phyloP scores from a whole-genome alignment of 2,797 vertebrate species.

The Tenualosa ilisha region DNA sequence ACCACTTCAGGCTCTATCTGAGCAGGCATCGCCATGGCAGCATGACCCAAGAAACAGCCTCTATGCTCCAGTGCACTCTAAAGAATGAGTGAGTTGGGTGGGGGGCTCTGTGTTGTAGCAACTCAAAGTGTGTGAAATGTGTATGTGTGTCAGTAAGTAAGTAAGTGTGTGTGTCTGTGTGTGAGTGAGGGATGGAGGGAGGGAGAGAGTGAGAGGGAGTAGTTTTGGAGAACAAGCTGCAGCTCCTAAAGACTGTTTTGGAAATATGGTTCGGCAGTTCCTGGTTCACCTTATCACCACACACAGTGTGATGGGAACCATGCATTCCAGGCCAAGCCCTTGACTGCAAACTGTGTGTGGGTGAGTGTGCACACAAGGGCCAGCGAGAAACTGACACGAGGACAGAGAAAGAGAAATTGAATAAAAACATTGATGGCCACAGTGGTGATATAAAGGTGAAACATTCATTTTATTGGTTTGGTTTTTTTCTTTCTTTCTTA shows the following conservation, averaged over 20 bases:
- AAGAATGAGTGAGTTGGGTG: constrained; percentile 47
- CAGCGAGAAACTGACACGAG: neutral
- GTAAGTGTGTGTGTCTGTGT: neutral
- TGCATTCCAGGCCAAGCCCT: constrained; percentile 8
- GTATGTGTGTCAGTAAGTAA: neutral
- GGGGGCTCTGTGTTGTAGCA: neutral
- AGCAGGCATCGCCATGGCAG: constrained; percentile 68
- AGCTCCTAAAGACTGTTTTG: neutral
- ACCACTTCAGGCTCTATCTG: constrained; percentile 61
- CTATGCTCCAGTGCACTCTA: constrained; percentile 68
- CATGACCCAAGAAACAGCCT: constrained; percentile 62
- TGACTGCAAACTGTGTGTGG: constrained; percentile 15
- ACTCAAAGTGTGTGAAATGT: constrained; percentile 18
- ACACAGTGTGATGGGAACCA: neutral
- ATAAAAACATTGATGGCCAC: constrained; percentile 15
- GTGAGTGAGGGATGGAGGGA: neutral
- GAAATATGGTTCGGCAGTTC: constrained; percentile 1
- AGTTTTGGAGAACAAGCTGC: neutral
- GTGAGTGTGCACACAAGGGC: neutral
- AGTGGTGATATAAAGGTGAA: constrained; percentile 59
- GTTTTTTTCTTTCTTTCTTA: constrained; percentile 71
- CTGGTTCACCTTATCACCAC: constrained; percentile 22
- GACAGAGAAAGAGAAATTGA: constrained; percentile 9
- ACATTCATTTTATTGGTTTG: constrained; percentile 83
- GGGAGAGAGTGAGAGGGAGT: neutral